phyloP scores from a whole-genome alignment of 2,113 vertebrate species.

The Rhea pennata region DNA sequence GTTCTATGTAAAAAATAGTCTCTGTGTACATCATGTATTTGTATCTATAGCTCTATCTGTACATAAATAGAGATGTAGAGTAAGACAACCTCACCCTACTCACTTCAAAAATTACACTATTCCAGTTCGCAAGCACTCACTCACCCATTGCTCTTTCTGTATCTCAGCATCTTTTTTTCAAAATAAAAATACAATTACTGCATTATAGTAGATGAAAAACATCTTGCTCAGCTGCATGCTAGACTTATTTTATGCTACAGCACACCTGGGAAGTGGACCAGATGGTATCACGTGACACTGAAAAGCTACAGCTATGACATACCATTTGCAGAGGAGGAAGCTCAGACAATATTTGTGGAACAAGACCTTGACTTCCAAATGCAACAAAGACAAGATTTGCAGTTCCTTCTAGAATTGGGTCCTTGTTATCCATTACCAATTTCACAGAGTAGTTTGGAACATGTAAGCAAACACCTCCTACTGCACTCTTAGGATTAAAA shows the following conservation, averaged over 20 bases:
- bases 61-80: accelerated
- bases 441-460: accelerated
- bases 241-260: background rate
- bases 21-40: background rate
- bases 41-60: background rate
- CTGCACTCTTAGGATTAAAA: accelerated
- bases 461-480: background rate
- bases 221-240: background rate
- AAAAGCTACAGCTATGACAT: background rate
- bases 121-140: background rate
- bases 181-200: background rate
- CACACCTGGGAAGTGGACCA: background rate
- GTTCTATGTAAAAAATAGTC: background rate
- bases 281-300: background rate
- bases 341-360: background rate
- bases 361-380: background rate
- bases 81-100: background rate
- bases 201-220: background rate
- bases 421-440: background rate
- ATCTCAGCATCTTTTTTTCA: background rate
- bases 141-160: background rate
- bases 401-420: accelerated
- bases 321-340: background rate
- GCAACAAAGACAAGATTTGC: background rate
- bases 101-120: background rate